These are phyloP conservation scores for Poeciliopsis presidionis DNA, from an alignment of 2,797 vertebrate genomes.

Conservation along the genomic window DNA sequence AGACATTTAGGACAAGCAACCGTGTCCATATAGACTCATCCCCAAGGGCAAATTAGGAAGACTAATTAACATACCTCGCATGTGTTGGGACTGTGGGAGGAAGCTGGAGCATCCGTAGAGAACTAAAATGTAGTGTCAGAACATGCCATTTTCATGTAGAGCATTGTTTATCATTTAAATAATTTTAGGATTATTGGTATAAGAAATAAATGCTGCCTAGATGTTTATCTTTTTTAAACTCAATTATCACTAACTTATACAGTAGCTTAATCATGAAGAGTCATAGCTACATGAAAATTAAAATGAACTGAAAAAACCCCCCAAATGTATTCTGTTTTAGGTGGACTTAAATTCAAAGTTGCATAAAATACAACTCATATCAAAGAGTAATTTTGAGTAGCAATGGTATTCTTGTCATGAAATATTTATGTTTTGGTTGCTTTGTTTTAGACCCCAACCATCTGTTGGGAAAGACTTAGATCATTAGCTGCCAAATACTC, in stretches of 20 bases:
- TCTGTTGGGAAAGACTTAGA: slow-evolving; percentile 7
- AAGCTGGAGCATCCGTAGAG: neutral
- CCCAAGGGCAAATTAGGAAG: neutral
- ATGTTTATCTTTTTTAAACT: neutral
- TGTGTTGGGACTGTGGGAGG: neutral
- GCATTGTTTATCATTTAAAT: neutral
- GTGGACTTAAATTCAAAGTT: neutral
- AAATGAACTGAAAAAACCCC: neutral
- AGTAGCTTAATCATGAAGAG: neutral
- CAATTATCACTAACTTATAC: neutral
- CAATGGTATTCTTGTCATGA: slow-evolving; percentile 6
- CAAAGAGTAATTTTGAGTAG: neutral
- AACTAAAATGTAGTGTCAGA: neutral
- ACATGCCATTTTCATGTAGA: neutral
- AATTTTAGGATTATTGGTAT: neutral
- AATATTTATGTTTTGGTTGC: slow-evolving; percentile 13
- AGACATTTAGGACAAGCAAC: neutral
- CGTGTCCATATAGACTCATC: neutral
- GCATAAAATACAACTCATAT: neutral
- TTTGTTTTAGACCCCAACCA: slow-evolving; percentile 15
- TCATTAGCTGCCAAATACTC: slow-evolving; percentile 8
- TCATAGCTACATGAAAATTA: neutral
- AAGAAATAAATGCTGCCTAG: neutral
- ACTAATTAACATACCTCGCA: neutral
- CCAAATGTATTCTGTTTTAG: neutral